A percentile compares a stretch with the other conserved stretches of the same genome.
phyloP scores from a whole-genome alignment of 2,113 vertebrate genomes.

The Trachemys scripta region DNA sequence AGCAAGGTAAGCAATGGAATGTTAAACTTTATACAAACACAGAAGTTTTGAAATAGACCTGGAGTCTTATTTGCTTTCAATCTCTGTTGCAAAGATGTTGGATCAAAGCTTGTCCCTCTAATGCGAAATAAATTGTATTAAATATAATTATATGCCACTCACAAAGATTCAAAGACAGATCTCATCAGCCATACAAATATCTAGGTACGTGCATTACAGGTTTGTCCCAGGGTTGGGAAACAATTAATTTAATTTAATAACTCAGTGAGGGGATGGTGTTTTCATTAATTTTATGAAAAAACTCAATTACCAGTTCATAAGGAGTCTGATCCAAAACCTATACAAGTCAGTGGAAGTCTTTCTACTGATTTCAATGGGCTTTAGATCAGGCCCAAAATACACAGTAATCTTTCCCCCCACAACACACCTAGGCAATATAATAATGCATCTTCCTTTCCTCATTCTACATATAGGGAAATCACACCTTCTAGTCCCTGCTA shows the following conservation, averaged over 20 bases:
- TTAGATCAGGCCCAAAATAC: constrained; percentile 70
- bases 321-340: background rate
- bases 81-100: constrained; percentile 71
- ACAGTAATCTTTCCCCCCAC: background rate
- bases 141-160: constrained; percentile 77
- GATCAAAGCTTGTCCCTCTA: constrained; percentile 80
- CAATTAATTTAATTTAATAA: constrained; percentile 69
- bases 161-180: constrained; percentile 74
- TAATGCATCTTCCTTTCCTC: constrained; percentile 62
- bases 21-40: constrained; percentile 33
- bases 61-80: constrained; percentile 72
- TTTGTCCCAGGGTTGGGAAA: constrained; percentile 63
- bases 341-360: constrained; percentile 48
- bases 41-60: constrained; percentile 77
- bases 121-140: constrained; percentile 81
- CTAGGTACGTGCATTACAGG: constrained; percentile 70
- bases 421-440: constrained; percentile 58
- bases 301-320: constrained; percentile 69
- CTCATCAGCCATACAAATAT: constrained; percentile 71
- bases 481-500: constrained; percentile 62
- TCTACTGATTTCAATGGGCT: constrained; percentile 50
- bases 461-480: constrained; percentile 44
- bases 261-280: constrained; percentile 45
- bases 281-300: constrained; percentile 75
- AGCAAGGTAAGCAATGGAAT: constrained; percentile 58